These are phyloP conservation scores for Lacanobia oleracea DNA, from an alignment of 2,888 invertebrate species.

Conservation along the genomic window DNA sequence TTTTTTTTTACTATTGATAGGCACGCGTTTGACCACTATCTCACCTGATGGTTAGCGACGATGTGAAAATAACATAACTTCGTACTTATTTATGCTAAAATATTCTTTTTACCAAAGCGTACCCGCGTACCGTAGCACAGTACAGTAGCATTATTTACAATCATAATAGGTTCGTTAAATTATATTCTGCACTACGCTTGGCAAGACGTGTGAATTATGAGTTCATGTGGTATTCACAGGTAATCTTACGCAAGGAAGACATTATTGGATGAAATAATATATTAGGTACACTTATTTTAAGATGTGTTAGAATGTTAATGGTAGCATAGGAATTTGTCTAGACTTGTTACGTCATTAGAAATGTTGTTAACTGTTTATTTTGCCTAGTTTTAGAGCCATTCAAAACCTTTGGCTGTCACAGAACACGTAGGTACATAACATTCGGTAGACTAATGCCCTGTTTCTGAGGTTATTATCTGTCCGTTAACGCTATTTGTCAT, in stretches of 20 bases:
- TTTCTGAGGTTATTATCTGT: no score
- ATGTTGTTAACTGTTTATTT: not conserved
- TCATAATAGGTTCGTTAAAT: not conserved
- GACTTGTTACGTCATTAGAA: constrained; percentile 20
- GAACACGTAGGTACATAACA: not conserved
- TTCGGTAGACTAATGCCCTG: no score
- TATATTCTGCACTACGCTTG: constrained; percentile 22
- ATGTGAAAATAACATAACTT: not conserved
- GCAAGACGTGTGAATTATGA: constrained; percentile 36
- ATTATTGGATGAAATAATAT: constrained; percentile 50
- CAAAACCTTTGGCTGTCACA: not conserved
- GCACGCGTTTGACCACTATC: no score
- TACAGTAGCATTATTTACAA: constrained; percentile 2
- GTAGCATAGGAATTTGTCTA: constrained; percentile 30
- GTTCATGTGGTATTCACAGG: constrained; percentile 39
- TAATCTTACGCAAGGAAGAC: constrained; percentile 38
- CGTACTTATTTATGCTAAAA: constrained; percentile 21
- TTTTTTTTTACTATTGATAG: no score
- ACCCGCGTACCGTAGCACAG: not conserved
- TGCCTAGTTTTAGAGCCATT: not conserved
- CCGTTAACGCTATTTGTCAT: no score
- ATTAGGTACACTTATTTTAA: constrained; percentile 56
- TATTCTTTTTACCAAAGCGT: constrained; percentile 11
- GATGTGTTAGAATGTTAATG: constrained; percentile 19
- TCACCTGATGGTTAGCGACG: no score